Conservation (phyloP, 2,797 vertebrate genomes). For the Leuciscus waleckii region DNA sequence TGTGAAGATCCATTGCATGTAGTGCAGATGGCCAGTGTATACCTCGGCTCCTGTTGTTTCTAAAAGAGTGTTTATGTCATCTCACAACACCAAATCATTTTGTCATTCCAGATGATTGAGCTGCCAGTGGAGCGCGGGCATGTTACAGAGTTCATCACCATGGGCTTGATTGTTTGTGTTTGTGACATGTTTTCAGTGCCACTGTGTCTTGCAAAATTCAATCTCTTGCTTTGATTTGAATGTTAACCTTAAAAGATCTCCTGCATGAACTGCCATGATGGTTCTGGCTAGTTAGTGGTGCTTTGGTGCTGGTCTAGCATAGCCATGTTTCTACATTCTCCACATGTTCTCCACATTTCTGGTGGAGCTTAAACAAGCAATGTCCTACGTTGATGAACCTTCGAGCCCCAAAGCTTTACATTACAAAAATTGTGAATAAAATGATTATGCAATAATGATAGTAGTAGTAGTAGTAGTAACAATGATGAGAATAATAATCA, state of each 20-base stretch:
- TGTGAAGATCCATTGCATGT: not conserved
- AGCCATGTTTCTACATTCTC: not conserved
- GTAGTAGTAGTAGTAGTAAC: too few relatives aligned
- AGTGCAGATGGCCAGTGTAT: constrained; percentile 14
- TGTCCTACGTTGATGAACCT: too few relatives aligned
- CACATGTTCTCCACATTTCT: too few relatives aligned
- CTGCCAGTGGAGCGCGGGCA: constrained; percentile 56
- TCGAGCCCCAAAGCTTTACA: too few relatives aligned
- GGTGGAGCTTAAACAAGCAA: too few relatives aligned
- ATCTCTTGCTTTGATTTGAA: not conserved
- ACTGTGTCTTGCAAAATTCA: constrained; percentile 3
- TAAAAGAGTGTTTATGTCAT: constrained; percentile 44
- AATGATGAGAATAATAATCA: too few relatives aligned
- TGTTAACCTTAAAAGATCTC: not conserved
- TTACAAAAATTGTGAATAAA: too few relatives aligned
- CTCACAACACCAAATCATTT: constrained; percentile 54
- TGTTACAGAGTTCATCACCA: constrained; percentile 47
- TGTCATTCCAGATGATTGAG: constrained; percentile 67
- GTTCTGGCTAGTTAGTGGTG: too few relatives aligned
- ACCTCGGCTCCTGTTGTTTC: constrained; percentile 37
- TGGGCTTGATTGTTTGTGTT: constrained; percentile 7
- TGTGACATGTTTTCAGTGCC: constrained; percentile 14
- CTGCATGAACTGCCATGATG: not conserved
- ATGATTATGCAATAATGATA: too few relatives aligned
- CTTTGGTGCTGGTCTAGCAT: not conserved